Evolutionary conservation across 2,888 invertebrate genomes (phyloP).

Genomic region (Rotaria magnacalcarata): DNA sequence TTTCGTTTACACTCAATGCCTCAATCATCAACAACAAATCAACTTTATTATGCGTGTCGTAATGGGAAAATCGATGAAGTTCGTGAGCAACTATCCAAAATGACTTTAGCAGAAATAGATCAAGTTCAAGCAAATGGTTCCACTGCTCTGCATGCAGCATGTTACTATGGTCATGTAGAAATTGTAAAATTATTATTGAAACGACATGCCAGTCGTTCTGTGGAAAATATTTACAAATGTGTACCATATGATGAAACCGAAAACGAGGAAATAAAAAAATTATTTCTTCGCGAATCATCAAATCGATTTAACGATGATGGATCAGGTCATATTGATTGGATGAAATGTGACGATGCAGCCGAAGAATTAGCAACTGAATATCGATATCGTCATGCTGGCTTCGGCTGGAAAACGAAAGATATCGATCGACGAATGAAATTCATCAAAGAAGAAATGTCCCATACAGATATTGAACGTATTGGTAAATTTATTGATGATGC

Average conservation of each 20-base stretch:
- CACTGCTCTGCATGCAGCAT: not conserved
- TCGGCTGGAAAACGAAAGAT: not conserved
- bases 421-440: not conserved
- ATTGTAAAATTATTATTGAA: not conserved
- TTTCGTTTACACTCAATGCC: too few relatives aligned
- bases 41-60: not conserved
- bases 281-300: not conserved
- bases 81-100: not conserved
- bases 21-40: not conserved
- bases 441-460: not conserved
- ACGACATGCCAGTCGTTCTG: not conserved
- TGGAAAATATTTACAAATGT: not conserved
- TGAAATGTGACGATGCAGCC: not conserved
- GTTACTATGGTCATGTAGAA: not conserved
- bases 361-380: not conserved
- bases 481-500: not conserved
- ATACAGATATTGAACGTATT: not conserved
- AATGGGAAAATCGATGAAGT: not conserved
- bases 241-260: not conserved
- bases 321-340: not conserved
- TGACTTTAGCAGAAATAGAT: not conserved
- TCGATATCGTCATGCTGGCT: not conserved
- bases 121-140: not conserved
- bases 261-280: not conserved
- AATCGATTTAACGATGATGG: not conserved